Evolutionary conservation across 2,113 vertebrate species (phyloP).

Genomic region (Lepisosteus oculatus): DNA sequence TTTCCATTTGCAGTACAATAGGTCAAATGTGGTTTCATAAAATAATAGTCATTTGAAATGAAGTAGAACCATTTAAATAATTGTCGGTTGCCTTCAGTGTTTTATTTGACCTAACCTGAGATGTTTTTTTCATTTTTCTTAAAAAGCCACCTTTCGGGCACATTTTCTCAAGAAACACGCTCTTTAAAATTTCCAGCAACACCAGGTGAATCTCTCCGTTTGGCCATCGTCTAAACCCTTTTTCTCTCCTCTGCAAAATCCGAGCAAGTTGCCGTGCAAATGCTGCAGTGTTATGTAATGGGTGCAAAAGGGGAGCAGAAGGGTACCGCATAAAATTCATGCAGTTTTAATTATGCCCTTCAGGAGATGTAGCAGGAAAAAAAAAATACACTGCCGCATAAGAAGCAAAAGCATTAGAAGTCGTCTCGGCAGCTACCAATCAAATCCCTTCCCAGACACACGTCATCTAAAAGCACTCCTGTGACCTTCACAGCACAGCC

Average conservation of each 20-base stretch:
- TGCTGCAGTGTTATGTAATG: constrained; percentile 1
- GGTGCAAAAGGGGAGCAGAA: not conserved
- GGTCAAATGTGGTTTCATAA: too few species aligned
- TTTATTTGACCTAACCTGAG: too few species aligned
- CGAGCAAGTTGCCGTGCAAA: not conserved
- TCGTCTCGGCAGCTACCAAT: not conserved
- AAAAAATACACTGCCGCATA: not conserved
- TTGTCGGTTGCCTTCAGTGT: too few species aligned
- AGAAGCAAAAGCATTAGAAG: not conserved
- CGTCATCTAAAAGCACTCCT: not conserved
- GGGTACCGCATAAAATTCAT: not conserved
- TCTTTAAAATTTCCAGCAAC: not conserved
- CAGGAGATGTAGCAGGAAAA: not conserved
- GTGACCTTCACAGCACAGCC: not conserved
- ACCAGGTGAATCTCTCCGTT: not conserved
- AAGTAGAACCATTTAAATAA: too few species aligned
- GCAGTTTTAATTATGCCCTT: not conserved
- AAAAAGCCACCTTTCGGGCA: not conserved
- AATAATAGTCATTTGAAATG: too few species aligned
- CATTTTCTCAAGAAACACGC: too few species aligned
- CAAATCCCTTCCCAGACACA: not conserved
- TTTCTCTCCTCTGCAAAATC: not conserved
- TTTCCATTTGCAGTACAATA: too few species aligned
- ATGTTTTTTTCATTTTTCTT: not conserved
- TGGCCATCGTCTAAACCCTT: too few species aligned